Conservation (phyloP, 1,140 invertebrate genomes). For the Camponotus floridanus region DNA sequence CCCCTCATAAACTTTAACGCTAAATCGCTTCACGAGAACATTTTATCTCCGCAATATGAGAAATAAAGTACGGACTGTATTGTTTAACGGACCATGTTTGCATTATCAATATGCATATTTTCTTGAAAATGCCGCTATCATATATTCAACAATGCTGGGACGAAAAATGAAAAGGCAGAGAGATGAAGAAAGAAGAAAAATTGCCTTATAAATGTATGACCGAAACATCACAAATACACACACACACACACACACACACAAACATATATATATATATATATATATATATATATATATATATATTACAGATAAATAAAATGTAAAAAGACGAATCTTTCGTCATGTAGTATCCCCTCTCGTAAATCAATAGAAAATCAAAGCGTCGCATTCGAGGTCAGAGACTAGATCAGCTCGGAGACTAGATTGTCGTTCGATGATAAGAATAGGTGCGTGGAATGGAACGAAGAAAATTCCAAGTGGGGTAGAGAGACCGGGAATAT, state of each 20-base stretch:
- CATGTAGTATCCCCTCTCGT: neutral
- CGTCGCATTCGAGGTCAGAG: neutral
- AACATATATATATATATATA: too few species aligned
- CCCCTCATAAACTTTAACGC: neutral
- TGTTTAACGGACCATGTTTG: constrained; percentile 81
- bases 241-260: neutral
- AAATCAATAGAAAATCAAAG: constrained; percentile 7
- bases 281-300: too few species aligned
- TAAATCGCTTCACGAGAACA: constrained; percentile 3
- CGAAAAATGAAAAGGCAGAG: neutral
- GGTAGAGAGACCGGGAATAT: constrained; percentile 81
- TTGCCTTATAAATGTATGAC: neutral
- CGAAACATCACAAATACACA: neutral
- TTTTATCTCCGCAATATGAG: constrained; percentile 79
- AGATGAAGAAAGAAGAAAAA: neutral
- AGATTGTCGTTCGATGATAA: constrained; percentile 44
- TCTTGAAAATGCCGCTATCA: neutral
- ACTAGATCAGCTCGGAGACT: neutral
- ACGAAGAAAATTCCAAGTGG: constrained; percentile 52
- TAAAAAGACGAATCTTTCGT: neutral
- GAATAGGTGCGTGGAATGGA: neutral
- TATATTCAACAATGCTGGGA: neutral
- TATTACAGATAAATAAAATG: neutral
- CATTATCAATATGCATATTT: neutral
- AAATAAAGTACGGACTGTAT: constrained; percentile 84